Evolutionary conservation across 2,888 invertebrate genomes (phyloP).

Genomic region (Kryphioiulus occultus): DNA sequence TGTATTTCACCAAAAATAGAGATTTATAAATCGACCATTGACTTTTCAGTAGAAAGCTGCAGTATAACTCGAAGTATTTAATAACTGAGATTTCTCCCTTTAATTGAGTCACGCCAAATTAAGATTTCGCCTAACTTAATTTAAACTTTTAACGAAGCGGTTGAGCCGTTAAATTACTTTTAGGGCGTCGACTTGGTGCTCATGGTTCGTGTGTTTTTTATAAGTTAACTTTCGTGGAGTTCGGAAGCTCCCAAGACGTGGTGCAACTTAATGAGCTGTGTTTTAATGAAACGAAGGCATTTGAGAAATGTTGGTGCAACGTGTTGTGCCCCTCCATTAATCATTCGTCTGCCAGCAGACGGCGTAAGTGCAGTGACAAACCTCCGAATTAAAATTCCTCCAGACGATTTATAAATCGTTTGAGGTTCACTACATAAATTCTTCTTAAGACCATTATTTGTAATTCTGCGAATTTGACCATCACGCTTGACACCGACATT

Average conservation of each 20-base stretch:
- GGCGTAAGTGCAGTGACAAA: slow-evolving; percentile 35
- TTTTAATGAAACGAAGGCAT: slow-evolving; percentile 36
- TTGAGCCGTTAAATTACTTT: neutral
- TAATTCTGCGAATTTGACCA: neutral
- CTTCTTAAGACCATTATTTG: slow-evolving; percentile 29
- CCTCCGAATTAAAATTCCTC: slow-evolving; percentile 32
- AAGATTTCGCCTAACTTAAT: neutral
- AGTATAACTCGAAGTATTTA: neutral
- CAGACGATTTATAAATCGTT: slow-evolving; percentile 34
- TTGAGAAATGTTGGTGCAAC: slow-evolving; percentile 13
- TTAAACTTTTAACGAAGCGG: neutral
- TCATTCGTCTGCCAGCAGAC: slow-evolving; percentile 20
- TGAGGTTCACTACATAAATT: slow-evolving; percentile 1
- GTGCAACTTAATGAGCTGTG: slow-evolving; percentile 6
- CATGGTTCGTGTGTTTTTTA: neutral
- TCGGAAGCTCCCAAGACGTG: neutral
- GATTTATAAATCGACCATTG: too few relatives aligned
- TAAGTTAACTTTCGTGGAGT: neutral
- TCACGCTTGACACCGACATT: neutral
- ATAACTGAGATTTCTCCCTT: neutral
- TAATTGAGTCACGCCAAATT: neutral
- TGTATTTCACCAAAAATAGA: too few relatives aligned
- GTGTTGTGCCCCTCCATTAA: slow-evolving; percentile 24
- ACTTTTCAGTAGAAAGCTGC: too few relatives aligned
- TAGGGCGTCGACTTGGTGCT: neutral